Base-by-base conservation (phyloP, 2,888 invertebrate species). In the Phyllotreta striolata region DNA sequence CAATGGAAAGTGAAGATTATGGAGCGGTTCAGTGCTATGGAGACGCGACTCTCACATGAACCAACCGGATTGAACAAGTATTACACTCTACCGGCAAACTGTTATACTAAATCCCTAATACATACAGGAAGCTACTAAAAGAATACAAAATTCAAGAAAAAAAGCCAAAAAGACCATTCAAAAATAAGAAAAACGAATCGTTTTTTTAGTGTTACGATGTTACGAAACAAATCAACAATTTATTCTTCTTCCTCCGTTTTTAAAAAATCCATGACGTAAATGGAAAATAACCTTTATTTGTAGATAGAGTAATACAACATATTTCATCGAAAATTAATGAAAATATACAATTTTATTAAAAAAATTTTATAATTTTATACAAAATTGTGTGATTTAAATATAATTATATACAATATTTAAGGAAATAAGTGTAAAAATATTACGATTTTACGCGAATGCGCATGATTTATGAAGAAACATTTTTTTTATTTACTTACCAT, bases 401-500 rank as follows among this genome's bases (percentile, higher is more conserved):
- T 12, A n/a, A 12, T 44, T 44, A 13, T n/a, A 6, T 44, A 14
- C 7, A 12, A 44, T 44, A 13, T 44, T 44, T 6, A n/a, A 10
- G 10, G 12, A 47, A 47, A 47, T 24, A 47, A 14, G 47, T 24
- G 6, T 47, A 35, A 14, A 7, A 44, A 14, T 44, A 44, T 13
- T 44, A 41, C n/a, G 41, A 41, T 3, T 41, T 41, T n/a, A 24
- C 24, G 24, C 24, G 24, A 24, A 24, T 24, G 52, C 52, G 52
- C 38, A 52, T 52, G 38, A 52, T 52, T 52, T 4, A 39, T 34
- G 38, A 38, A 13, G 38, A 38, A 12, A 34, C 37, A 12, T 6
- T 47, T 47, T 34, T 44, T 52, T 38, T 6, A 52, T 7, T 52
- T 13, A 59, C 59, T 59, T 43, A 59, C 59, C 59, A 59, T 59